These are phyloP conservation scores for Hipparchia sbordonii DNA, from an alignment of 2,888 invertebrate genomes.

Conservation along the genomic window DNA sequence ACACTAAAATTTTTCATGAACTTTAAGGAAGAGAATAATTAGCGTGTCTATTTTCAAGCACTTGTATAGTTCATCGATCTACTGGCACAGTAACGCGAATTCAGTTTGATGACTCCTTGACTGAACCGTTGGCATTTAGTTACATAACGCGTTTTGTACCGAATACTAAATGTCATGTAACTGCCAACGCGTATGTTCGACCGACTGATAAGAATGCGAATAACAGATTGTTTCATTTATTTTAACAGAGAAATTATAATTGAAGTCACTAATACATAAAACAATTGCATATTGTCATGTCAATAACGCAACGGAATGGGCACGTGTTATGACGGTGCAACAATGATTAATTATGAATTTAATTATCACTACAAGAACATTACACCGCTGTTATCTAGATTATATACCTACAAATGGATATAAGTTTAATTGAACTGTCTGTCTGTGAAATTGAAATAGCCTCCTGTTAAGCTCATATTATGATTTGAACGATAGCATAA, in stretches of 20 bases:
- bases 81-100: constrained; percentile 23
- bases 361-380: neutral
- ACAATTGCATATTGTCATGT: neutral
- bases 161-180: neutral
- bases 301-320: neutral
- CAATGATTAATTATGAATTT: neutral
- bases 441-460: too few relatives aligned
- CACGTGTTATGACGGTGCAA: neutral
- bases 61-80: constrained; percentile 18
- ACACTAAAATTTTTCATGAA: too few relatives aligned
- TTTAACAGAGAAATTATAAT: neutral
- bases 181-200: neutral
- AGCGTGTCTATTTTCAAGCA: neutral
- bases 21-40: constrained; percentile 1
- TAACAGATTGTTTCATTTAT: neutral
- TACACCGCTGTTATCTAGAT: neutral
- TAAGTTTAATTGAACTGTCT: too few relatives aligned
- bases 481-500: too few relatives aligned
- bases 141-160: neutral
- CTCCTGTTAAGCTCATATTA: too few relatives aligned
- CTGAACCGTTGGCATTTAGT: constrained; percentile 13
- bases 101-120: constrained; percentile 14
- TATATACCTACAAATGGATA: too few relatives aligned
- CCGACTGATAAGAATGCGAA: neutral
- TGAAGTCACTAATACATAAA: neutral